A percentile compares a stretch with the other conserved stretches of the same genome.
These are phyloP conservation scores for Vespertilio murinus DNA, from an alignment of 2,797 vertebrate genomes.

Conservation along the genomic window DNA sequence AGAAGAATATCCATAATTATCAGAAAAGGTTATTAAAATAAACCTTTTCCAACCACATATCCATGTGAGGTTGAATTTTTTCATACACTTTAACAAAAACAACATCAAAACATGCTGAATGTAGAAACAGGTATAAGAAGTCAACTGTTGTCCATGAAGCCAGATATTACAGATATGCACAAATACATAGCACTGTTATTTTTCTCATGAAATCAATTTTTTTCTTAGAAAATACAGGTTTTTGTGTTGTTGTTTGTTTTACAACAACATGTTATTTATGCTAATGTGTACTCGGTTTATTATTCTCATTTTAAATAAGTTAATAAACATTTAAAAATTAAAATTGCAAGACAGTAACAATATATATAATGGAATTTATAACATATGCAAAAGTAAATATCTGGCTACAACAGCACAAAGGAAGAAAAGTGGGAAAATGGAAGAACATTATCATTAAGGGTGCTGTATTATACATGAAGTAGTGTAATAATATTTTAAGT, in stretches of 20 bases:
- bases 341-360: slow-evolving; percentile 14
- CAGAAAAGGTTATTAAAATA: slow-evolving; percentile 44
- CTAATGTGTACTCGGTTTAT: background rate
- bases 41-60: slow-evolving; percentile 1
- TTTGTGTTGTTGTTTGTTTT: background rate
- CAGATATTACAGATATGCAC: background rate
- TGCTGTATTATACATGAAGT: background rate
- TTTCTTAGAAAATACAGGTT: background rate
- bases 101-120: slow-evolving; percentile 33
- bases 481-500: slow-evolving; percentile 8
- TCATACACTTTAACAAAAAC: slow-evolving; percentile 26
- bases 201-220: slow-evolving; percentile 28
- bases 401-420: slow-evolving; percentile 3
- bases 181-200: background rate
- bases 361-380: slow-evolving; percentile 17
- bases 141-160: background rate
- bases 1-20: slow-evolving; percentile 32
- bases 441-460: background rate
- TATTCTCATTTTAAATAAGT: slow-evolving; percentile 47
- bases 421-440: slow-evolving; percentile 11
- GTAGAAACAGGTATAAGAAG: slow-evolving; percentile 1
- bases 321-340: slow-evolving; percentile 25
- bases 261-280: slow-evolving; percentile 28
- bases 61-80: slow-evolving; percentile 22
- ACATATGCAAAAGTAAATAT: slow-evolving; percentile 18